Evolutionary conservation across 35 echinoderm and acorn worm species (phyloP).

Genomic region (Heliocidaris erythrogramma): DNA sequence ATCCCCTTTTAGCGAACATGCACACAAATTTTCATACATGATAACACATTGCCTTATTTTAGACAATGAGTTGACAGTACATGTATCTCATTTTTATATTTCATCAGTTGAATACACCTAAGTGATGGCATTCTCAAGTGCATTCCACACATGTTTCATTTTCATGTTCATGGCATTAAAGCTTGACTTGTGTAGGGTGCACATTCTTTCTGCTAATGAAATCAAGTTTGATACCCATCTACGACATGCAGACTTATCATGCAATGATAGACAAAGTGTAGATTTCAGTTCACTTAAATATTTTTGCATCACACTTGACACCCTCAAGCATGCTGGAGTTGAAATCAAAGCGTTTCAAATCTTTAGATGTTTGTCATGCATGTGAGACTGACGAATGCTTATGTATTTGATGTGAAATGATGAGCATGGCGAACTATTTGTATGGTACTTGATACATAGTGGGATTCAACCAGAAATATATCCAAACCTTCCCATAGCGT

Average conservation of each 20-base stretch:
- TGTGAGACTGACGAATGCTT: not conserved
- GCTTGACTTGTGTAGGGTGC: not conserved
- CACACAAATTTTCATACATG: not conserved
- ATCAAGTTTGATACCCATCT: not conserved
- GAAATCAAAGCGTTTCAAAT: not conserved
- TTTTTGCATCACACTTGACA: not conserved
- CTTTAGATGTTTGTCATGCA: too few relatives aligned
- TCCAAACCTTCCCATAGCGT: too few relatives aligned
- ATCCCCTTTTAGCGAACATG: not conserved
- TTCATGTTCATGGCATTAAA: conserved; percentile 12
- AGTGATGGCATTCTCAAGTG: not conserved
- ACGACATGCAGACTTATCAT: conserved; percentile 9
- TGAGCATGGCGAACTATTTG: not conserved
- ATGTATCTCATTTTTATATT: not conserved
- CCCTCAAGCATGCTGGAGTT: not conserved
- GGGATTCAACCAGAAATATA: too few relatives aligned
- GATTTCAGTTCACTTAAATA: not conserved
- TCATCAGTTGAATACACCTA: not conserved
- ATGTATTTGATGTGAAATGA: not conserved
- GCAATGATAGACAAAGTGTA: not conserved
- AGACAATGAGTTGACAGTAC: not conserved
- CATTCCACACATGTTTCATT: conserved; percentile 3
- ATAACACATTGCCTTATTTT: not conserved
- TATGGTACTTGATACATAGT: not conserved
- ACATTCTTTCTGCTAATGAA: not conserved